These are phyloP conservation scores for Lordiphosa mommai DNA, from an alignment of 1,140 invertebrate genomes.

Conservation along the genomic window DNA sequence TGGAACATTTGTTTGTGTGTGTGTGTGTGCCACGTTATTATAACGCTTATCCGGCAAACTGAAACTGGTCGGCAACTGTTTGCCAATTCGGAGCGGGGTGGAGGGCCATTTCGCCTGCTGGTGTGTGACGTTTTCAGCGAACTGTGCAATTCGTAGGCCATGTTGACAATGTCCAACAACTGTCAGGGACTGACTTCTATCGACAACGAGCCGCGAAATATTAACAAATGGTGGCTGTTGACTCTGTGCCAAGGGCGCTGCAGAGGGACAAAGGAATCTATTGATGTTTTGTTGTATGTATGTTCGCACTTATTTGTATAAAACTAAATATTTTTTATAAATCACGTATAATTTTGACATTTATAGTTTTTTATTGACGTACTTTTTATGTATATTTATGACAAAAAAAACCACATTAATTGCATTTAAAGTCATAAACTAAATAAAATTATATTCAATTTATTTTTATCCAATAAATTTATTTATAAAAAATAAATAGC, in stretches of 20 bases:
- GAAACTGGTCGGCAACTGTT: slow-evolving; percentile 48
- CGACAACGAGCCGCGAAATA: slow-evolving; percentile 56
- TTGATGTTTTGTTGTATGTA: background rate
- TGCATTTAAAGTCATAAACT: no score
- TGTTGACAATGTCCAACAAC: slow-evolving; percentile 59
- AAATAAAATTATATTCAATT: no score
- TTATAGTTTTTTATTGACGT: no score
- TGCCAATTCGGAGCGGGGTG: slow-evolving; percentile 9
- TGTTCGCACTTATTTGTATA: no score
- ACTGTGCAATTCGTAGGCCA: slow-evolving; percentile 36
- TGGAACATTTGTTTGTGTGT: slow-evolving; percentile 23
- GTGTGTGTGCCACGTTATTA: slow-evolving; percentile 46
- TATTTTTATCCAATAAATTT: no score
- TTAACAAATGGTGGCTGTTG: slow-evolving; percentile 45
- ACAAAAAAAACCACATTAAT: no score
- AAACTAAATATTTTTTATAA: no score
- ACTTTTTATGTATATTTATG: no score
- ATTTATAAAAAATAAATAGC: no score
- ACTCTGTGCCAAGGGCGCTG: background rate
- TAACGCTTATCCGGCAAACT: slow-evolving; percentile 62
- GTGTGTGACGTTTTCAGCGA: slow-evolving; percentile 30
- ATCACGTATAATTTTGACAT: no score
- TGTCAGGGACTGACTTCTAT: slow-evolving; percentile 32
- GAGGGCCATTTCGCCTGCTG: background rate
- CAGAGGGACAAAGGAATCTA: background rate